Conservation (phyloP, 2,888 invertebrate genomes). For the Celastrina argiolus region DNA sequence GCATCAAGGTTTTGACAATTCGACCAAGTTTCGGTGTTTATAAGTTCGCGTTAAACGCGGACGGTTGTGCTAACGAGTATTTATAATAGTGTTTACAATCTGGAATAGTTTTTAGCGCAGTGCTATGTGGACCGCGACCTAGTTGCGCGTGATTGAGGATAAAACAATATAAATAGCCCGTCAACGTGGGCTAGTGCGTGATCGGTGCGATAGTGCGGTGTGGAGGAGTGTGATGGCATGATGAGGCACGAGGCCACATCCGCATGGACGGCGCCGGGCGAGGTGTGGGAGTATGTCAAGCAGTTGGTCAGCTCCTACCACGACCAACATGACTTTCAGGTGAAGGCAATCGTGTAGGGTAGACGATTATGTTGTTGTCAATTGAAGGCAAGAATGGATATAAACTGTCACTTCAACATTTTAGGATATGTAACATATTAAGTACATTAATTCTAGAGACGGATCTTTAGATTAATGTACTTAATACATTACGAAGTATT, state of each 20-base stretch:
- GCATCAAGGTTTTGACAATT: neutral
- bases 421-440: no score
- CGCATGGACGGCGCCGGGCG: slow-evolving; percentile 76
- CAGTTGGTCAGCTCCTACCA: slow-evolving; percentile 80
- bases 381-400: no score
- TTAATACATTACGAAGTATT: no score
- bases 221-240: slow-evolving; percentile 57
- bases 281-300: slow-evolving; percentile 83
- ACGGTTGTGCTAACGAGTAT: slow-evolving; percentile 20
- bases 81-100: slow-evolving; percentile 49
- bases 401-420: no score
- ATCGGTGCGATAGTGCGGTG: slow-evolving; percentile 42
- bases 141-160: slow-evolving; percentile 75
- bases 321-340: slow-evolving; percentile 74
- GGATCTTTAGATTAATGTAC: no score
- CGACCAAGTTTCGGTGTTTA: neutral
- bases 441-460: no score
- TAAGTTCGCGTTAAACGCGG: neutral
- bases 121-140: slow-evolving; percentile 72
- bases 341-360: slow-evolving; percentile 34
- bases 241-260: slow-evolving; percentile 71
- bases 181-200: slow-evolving; percentile 59
- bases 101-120: slow-evolving; percentile 54
- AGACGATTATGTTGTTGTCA: no score
- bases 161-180: slow-evolving; percentile 77